Conservation (phyloP, 2,888 invertebrate species). For the Erynnis tages region DNA sequence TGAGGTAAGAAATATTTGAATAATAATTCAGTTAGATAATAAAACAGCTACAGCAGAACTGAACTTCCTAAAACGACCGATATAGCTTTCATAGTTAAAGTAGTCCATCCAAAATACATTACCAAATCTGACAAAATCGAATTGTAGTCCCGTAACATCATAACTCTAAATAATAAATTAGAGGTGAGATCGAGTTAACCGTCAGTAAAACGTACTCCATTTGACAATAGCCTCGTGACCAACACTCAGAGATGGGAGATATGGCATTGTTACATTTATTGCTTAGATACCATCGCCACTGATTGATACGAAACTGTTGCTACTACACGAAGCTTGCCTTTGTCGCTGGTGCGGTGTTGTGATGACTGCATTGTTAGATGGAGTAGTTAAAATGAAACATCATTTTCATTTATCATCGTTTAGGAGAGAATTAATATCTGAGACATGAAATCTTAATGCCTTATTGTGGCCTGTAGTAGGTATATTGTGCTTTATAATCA, state of each 20-base stretch:
- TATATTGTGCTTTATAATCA: too few species aligned
- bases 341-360: too few species aligned
- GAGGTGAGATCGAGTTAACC: neutral
- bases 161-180: slow-evolving; percentile 22
- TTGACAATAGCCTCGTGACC: slow-evolving; percentile 20
- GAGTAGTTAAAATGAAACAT: too few species aligned
- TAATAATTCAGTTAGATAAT: too few species aligned
- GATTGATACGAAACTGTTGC: slow-evolving; percentile 21
- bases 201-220: neutral
- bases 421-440: too few species aligned
- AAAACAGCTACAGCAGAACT: too few species aligned
- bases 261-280: slow-evolving; percentile 16
- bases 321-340: neutral
- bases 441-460: too few species aligned
- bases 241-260: slow-evolving; percentile 14
- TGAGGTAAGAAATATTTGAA: slow-evolving; percentile 64
- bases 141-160: slow-evolving; percentile 9
- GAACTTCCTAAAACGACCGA: too few species aligned
- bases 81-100: too few species aligned
- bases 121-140: slow-evolving; percentile 22
- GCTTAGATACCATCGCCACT: slow-evolving; percentile 14
- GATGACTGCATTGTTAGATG: too few species aligned
- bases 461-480: too few species aligned
- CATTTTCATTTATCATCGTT: too few species aligned
- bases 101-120: slow-evolving; percentile 4